Evolutionary conservation across 2,113 vertebrate species (phyloP).

Genomic region (Pseudopodoces humilis): DNA sequence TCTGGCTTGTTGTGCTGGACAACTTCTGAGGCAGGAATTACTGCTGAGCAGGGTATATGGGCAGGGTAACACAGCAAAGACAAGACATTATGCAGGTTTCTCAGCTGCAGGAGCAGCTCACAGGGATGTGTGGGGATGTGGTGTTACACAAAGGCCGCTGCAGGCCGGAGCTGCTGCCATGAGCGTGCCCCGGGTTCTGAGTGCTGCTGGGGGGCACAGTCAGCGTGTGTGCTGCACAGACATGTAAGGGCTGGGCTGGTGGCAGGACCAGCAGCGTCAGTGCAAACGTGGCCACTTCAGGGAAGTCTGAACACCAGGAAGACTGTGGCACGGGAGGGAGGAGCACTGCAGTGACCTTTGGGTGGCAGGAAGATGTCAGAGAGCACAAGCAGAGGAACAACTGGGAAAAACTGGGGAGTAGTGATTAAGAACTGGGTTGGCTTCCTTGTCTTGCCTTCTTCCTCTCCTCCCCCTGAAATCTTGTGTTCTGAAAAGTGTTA

Average conservation of each 20-base stretch:
- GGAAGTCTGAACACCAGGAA: background rate
- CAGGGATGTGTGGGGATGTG: fast-evolving
- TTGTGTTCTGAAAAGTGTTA: background rate
- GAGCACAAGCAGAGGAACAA: background rate
- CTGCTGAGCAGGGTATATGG: background rate
- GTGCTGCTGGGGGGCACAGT: background rate
- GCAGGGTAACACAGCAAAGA: background rate
- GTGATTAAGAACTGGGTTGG: background rate
- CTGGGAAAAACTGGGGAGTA: background rate
- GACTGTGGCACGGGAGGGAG: background rate
- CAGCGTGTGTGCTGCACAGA: background rate
- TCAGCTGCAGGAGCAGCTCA: background rate
- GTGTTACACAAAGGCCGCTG: fast-evolving
- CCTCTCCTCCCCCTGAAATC: background rate
- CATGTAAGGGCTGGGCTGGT: background rate
- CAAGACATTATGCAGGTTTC: background rate
- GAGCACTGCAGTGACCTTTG: background rate
- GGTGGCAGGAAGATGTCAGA: background rate
- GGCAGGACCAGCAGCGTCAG: background rate
- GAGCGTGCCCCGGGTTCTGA: background rate
- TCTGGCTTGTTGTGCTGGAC: fast-evolving
- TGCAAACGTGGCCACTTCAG: background rate
- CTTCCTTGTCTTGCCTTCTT: background rate
- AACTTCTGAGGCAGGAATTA: background rate
- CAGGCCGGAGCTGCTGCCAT: fast-evolving